These are phyloP conservation scores for Monochamus saltuarius DNA, from an alignment of 1,140 invertebrate genomes.

Conservation along the genomic window DNA sequence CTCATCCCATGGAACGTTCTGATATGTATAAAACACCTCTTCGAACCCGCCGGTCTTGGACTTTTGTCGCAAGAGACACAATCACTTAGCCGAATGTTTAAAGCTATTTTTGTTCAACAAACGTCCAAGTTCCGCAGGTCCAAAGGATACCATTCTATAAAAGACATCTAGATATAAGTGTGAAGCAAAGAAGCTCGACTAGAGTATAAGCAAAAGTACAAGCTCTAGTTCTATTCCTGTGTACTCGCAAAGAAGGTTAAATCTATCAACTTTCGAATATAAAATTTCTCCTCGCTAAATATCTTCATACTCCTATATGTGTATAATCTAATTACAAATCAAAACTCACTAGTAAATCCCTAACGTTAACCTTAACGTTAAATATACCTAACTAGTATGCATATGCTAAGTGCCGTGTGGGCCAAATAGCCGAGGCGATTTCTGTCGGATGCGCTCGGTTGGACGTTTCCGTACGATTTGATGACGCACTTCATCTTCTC, in stretches of 20 bases:
- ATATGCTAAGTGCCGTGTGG: constrained; percentile 14
- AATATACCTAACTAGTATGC: constrained; percentile 28
- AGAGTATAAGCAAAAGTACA: constrained; percentile 7
- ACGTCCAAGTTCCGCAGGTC: neutral
- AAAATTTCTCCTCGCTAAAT: neutral
- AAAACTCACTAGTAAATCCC: neutral
- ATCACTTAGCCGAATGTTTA: constrained; percentile 34
- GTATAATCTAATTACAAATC: neutral
- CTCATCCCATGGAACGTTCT: constrained; percentile 23
- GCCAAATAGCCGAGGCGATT: neutral
- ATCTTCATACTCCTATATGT: neutral
- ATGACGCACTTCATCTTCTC: constrained; percentile 78
- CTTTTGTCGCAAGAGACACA: constrained; percentile 42
- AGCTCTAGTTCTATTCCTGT: neutral
- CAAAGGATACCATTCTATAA: neutral
- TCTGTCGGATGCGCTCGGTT: constrained; percentile 19
- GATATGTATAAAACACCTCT: constrained; percentile 36
- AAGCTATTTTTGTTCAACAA: constrained; percentile 16
- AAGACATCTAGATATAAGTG: neutral
- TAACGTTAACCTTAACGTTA: constrained; percentile 14
- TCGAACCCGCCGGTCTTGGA: neutral
- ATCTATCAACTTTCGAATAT: constrained; percentile 3
- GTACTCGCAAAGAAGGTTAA: neutral
- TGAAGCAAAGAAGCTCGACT: neutral
- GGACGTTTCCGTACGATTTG: constrained; percentile 56